Evolutionary conservation across 2,797 vertebrate species (phyloP).

Genomic region (Pogonophryne albipinna): DNA sequence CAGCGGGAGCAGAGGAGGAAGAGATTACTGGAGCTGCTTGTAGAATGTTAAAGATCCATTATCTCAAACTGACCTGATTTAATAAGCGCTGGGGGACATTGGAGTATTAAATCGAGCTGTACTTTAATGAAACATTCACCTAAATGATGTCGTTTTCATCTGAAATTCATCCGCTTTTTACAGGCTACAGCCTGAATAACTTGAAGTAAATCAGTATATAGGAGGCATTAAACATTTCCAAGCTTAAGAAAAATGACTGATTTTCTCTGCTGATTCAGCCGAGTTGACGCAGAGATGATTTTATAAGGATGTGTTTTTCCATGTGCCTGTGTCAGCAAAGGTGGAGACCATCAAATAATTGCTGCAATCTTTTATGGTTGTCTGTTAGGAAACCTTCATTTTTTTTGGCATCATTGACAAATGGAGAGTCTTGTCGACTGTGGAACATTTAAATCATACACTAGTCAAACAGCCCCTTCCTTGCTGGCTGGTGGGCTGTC

Average conservation of each 20-base stretch:
- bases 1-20: conserved; percentile 59
- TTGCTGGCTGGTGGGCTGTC: conserved; percentile 14
- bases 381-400: conserved; percentile 39
- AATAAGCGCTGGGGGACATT: conserved; percentile 74
- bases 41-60: conserved; percentile 84
- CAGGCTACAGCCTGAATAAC: conserved; percentile 36
- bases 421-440: conserved; percentile 38
- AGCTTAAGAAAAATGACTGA: conserved; percentile 47
- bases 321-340: conserved; percentile 66
- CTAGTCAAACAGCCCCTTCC: conserved; percentile 37
- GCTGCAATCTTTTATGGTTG: conserved; percentile 48
- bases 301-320: conserved; percentile 55
- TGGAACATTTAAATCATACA: conserved; percentile 65
- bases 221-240: conserved; percentile 44
- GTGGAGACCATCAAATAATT: conserved; percentile 59
- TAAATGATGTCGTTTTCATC: conserved; percentile 72
- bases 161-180: conserved; percentile 47
- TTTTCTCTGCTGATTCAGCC: conserved; percentile 69
- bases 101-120: conserved; percentile 74
- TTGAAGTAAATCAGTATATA: conserved; percentile 57
- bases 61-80: conserved; percentile 81
- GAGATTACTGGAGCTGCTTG: conserved; percentile 71
- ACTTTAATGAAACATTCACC: conserved; percentile 77
- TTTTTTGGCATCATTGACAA: conserved; percentile 51
- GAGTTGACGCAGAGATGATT: conserved; percentile 59